Conservation (phyloP, 2,113 vertebrate genomes). For the Podocnemis expansa region DNA sequence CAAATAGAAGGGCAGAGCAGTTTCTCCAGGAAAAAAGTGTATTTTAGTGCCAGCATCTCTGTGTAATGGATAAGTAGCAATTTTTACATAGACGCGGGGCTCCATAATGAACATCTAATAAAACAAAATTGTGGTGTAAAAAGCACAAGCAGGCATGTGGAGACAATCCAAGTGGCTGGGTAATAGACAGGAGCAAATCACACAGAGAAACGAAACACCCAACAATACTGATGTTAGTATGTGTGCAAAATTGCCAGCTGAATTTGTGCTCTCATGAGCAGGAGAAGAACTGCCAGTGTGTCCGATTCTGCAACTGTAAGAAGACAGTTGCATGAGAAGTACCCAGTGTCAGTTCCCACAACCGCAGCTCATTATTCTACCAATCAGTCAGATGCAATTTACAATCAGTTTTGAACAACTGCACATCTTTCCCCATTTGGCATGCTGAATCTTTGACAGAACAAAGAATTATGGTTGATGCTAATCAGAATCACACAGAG, state of each 20-base stretch:
- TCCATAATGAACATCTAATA: constrained; percentile 41
- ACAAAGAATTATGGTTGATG: constrained; percentile 56
- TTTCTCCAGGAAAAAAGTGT: not conserved
- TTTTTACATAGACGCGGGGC: constrained; percentile 45
- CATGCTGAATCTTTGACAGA: constrained; percentile 59
- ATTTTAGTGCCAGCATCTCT: not conserved
- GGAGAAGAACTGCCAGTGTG: constrained; percentile 48
- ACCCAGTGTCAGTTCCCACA: constrained; percentile 63
- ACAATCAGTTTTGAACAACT: constrained; percentile 78
- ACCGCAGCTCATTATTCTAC: constrained; percentile 74
- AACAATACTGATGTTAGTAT: not conserved
- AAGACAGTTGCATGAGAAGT: constrained; percentile 35
- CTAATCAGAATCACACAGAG: constrained; percentile 60
- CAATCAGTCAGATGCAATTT: constrained; percentile 77
- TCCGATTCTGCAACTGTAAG: constrained; percentile 64
- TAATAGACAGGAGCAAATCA: constrained; percentile 18
- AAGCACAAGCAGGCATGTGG: constrained; percentile 29
- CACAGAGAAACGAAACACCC: constrained; percentile 25
- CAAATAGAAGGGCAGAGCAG: constrained; percentile 10
- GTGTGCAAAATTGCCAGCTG: not conserved
- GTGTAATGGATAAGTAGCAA: constrained; percentile 1
- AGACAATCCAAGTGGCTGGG: constrained; percentile 38
- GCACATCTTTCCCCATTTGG: constrained; percentile 69
- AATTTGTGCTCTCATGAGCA: not conserved
- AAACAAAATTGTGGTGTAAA: constrained; percentile 50